These are phyloP conservation scores for Eupeodes latifasciatus DNA, from an alignment of 2,888 invertebrate genomes.

Conservation along the genomic window DNA sequence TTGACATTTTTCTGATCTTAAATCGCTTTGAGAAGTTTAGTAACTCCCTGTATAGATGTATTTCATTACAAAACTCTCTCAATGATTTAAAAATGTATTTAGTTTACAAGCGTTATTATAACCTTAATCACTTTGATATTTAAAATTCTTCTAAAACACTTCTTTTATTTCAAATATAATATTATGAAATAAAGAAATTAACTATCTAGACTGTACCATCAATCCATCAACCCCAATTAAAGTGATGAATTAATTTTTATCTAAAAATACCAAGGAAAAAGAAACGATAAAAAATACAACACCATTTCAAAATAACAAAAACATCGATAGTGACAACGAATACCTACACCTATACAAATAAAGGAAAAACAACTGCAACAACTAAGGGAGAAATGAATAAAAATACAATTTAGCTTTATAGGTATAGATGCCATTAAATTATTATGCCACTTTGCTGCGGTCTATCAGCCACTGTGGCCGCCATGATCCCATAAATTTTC, in stretches of 20 bases:
- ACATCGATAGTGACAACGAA: slow-evolving; percentile 45
- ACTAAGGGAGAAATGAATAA: slow-evolving; percentile 16
- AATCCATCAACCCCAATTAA: slow-evolving; percentile 60
- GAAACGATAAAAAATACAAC: not conserved
- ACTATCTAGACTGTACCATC: not conserved
- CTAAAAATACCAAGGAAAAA: slow-evolving; percentile 38
- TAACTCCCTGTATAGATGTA: too few relatives aligned
- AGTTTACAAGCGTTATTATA: not conserved
- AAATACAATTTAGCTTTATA: slow-evolving; percentile 60
- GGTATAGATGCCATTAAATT: slow-evolving; percentile 68
- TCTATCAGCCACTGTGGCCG: slow-evolving; percentile 70
- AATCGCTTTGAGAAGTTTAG: too few relatives aligned
- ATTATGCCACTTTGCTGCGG: slow-evolving; percentile 73
- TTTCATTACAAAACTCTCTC: too few relatives aligned
- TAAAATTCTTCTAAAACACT: slow-evolving; percentile 15
- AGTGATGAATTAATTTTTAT: slow-evolving; percentile 67
- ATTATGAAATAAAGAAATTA: slow-evolving; percentile 46
- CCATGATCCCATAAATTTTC: slow-evolving; percentile 71
- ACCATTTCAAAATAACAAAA: slow-evolving; percentile 38
- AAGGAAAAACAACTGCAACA: slow-evolving; percentile 1
- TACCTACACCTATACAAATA: not conserved
- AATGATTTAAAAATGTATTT: not conserved
- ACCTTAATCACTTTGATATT: slow-evolving; percentile 32
- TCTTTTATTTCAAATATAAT: slow-evolving; percentile 50
- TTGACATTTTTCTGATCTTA: too few relatives aligned